Base-by-base conservation (phyloP, 1,140 invertebrate genomes). In the Pomacea maculata region DNA sequence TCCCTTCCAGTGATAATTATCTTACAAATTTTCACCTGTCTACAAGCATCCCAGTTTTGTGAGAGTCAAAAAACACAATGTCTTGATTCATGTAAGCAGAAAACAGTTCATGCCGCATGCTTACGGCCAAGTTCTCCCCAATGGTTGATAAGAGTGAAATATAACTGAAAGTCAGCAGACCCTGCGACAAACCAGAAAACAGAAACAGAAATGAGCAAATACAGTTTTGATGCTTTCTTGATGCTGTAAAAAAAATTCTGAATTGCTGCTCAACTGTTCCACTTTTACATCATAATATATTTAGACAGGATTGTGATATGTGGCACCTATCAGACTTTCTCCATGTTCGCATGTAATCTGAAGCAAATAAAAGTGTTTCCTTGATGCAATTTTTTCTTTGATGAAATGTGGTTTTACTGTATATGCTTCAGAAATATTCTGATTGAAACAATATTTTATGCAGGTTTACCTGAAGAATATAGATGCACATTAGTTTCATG, bases 21-120 rank as follows among this genome's bases (percentile, higher is more conserved):
- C 57, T 61, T 17, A 10, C 21, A 76, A 17, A 67, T 12, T 15
- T 21, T 70, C 78, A 95, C 94, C 96, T 94, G 91, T 96, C 97
- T 61, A 97, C 94, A 72, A 99, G 93, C 92, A 98, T 97, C 19
- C 97, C 97, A 21, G 96, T 97, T 87, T 96, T 94, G 88, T 97
- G 95, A 85, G 93, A 93, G 91, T 99, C 97, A 93, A 97, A 99
- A 91, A 98, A 99, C 52, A 94, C 92, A 86, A 98, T 95, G 87
- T 98, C 97, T 91, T 98, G 96, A 83, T 94, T 92, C 11, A 99
- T 92, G 79, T 98, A 94, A 12, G 96, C 95, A 70, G 93, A 91
- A 93, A 98, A 98, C 12, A 99, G 92, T 88, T 95, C 94, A 82
- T 94, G 94, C 81, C 96, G 94, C 90, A 99, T 93, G 84, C 95